Evolutionary conservation across 2,113 vertebrate genomes (phyloP), one percentile per base, ranked within the genome.

Genomic region (Zootoca vivipara): DNA sequence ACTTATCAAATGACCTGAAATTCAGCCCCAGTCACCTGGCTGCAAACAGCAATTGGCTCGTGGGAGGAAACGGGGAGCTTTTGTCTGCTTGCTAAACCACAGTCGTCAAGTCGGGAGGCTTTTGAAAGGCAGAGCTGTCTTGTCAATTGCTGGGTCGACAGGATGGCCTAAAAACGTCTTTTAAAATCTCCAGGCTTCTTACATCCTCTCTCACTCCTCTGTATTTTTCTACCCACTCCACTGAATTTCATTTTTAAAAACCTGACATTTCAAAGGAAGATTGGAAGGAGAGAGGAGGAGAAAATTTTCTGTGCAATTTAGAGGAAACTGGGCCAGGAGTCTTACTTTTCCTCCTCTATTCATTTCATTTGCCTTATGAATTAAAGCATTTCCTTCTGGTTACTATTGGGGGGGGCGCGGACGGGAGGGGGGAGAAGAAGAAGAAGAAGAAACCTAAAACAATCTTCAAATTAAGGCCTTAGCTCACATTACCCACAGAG

Each of bases 1-100:
- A 93, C 74, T 95, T 95, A 93, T 93, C 91, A 93, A 95, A 93
- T 96, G 93, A 94, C 91, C 93, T 93, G 93, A 94, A 95, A 95
- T 92, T 74, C 74, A 92, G 91, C 91, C 82, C 46, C 4, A 67
- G 80, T 92, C 89, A 89, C 91, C 93, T 93, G 91, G 28, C 13
- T 72, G 12, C 13, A 92, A 7, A 0, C 5, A 92, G 84, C 94
- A 96, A 92, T 91, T 92, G 91, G 85, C 77, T 92, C 92, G 78
- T 33, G 83, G 89, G 90, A 0, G 1, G 79, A 85, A 83, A 83
- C n/a, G 65, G 74, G 46, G 18, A 90, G 24, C 65, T 87, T 83
- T 89, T 84, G 88, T 90, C 92, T 67, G 78, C 72, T 91, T 89
- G 91, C 89, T 94, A 90, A 91, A 64, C 4, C n/a, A 0, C 62